Evolutionary conservation across 1,140 invertebrate species (phyloP), one percentile per base, ranked within the genome.

Genomic region (Nasonia longicornis): DNA sequence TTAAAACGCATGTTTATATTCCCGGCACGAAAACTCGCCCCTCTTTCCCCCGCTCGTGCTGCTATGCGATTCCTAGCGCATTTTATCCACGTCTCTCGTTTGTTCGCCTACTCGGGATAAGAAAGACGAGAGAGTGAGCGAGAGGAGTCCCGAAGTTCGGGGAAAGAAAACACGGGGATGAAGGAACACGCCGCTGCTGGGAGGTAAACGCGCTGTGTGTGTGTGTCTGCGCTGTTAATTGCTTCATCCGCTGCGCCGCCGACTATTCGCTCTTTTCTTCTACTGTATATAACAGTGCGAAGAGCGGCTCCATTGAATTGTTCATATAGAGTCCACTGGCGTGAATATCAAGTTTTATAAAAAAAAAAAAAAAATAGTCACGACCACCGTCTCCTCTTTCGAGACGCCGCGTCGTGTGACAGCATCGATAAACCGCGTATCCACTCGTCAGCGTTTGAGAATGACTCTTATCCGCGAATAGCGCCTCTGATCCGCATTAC

Each of bases 1-100:
- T 90, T 90, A 90, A 89, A 90, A 89, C 88, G 86, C 89, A 89
- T 90, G 88, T 90, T 90, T 90, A 89, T 89, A 90, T 90, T 90
- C 88, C 86, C 86, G 83, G 85, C 89, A 90, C 87, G 87, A 85
- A 87, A 80, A 22, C 67, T 79, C 67, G 63, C 48, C 16, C 63
- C 12, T 20, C 66, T 72, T 45, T 82, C 22, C 20, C 12, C 64
- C 12, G 10, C 35, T 26, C 12, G 2, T 70, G 11, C 7, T 16
- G 42, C 48, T 16, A 7, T 20, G n/a, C 52, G 26, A 71, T 83
- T 81, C 79, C 42, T 72, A 22, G 22, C 48, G 77, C 31, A 79
- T 79, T 72, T 72, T 63, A 58, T 72, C 64, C 69, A 52, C 74
- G 71, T 22, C 45, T 77, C 76, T 52, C 76, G 72, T 42, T 69